Evolutionary conservation across 1,140 invertebrate genomes (phyloP), one percentile per base, ranked within the genome.

Genomic region (Bombus impatiens): DNA sequence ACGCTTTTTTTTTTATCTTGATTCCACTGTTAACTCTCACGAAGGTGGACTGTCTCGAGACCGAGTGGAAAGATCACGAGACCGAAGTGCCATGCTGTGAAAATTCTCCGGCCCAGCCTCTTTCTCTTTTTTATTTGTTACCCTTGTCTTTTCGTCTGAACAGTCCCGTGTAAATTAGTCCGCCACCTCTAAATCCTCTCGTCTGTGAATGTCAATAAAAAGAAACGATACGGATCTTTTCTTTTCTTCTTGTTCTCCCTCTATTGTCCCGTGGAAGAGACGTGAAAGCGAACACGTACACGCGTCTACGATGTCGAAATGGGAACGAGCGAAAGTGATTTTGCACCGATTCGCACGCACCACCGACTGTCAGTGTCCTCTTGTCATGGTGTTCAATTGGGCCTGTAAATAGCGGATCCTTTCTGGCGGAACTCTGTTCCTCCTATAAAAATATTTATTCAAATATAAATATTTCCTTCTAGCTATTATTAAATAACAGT

Each of bases 21-120:
- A 82, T 87, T 88, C 82, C 88, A 92, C 91, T 93, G 91, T 93
- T 93, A 93, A 92, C 94, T 95, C 94, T 95, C 95, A 95, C 95
- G 95, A 95, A 94, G 89, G 94, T 94, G 91, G 93, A 95, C 92
- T 88, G 92, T 90, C 87, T 87, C 79, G 65, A 80, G 82, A 71
- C 78, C 82, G 57, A 80, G 83, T 65, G 82, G 59, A 62, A 78
- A 82, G 37, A 90, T 87, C 75, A 87, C 83, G 83, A 89, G 89
- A 87, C 85, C 87, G 89, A 92, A 93, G 92, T 93, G 92, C 91
- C 89, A 93, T 93, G 91, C 94, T 94, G 90, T 92, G 92, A 94
- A 78, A 93, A 94, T 92, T 93, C 90, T 93, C 92, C 92, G 78
- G 57, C 82, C 44, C 13, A 44, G 37, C 62, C 47, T 35, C 13